Base-by-base conservation (phyloP, 2,113 vertebrate genomes). In the Piaya cayana region DNA sequence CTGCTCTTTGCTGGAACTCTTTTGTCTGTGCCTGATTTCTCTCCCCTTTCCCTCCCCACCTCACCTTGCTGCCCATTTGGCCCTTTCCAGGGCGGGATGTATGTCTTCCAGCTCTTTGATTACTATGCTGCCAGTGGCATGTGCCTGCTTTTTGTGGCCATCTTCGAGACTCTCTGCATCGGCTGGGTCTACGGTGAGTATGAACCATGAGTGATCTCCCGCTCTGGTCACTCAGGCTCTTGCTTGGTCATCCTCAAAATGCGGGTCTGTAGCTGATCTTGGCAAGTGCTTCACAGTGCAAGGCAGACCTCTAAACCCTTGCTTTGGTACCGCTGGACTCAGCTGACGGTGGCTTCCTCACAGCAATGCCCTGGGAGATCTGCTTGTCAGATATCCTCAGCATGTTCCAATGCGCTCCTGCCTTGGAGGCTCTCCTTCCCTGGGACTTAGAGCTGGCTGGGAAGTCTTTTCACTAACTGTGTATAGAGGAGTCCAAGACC, bases 41-140 rank as follows among this genome's bases (percentile, higher is more conserved):
- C 17, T 92, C 36, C 47, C 23, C 30, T 88, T 67, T 86, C 52
- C 79, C 45, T 74, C 29, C 36, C n/a, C 29, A n/a, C 43, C 56
- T 81, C 3, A 2, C 59, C 52, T 81, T 6, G 26, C 64, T 90
- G 49, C 84, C 69, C 3, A 2, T 63, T 82, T 85, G 81, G 75
- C 59, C 70, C 37, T 79, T 87, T 19, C n/a, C 97, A 99, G 99
- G 99, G 99, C n/a, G 99, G 99, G 62, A 99, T 99, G 99, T 99
- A 99, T 13, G 94, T 99, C 78, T 99, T 99, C 95, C 99, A 99
- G 97, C 98, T 99, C 77, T 99, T 99, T 90, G 99, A 99, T 97
- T 99, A 99, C 96, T 99, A 99, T 11, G 99, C 99, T 50, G 99
- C 99, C 97, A 99, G 99, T 50, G 99, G 99, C 93, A 99, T 99